These are phyloP conservation scores for Morpho deidamia DNA, from an alignment of 2,888 invertebrate genomes.

Conservation along the genomic window DNA sequence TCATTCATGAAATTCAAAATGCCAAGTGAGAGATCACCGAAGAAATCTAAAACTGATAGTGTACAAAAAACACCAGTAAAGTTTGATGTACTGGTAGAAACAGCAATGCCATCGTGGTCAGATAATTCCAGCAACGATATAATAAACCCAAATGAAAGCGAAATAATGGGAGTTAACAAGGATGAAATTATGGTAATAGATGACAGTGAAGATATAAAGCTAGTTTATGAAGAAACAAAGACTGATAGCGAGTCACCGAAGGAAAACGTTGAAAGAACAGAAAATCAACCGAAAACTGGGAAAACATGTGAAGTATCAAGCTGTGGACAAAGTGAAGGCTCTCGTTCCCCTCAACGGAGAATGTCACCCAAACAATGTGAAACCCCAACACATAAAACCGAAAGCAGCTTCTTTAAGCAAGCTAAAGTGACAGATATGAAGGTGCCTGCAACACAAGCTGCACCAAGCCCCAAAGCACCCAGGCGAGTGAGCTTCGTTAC, in stretches of 20 bases:
- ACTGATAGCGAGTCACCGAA: slow-evolving; percentile 23
- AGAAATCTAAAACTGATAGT: slow-evolving; percentile 38
- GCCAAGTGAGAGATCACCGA: slow-evolving; percentile 49
- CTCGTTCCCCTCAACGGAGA: background rate
- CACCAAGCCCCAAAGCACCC: slow-evolving; percentile 75
- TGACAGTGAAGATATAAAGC: slow-evolving; percentile 75
- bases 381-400: slow-evolving; percentile 11
- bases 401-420: slow-evolving; percentile 42
- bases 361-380: slow-evolving; percentile 16
- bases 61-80: slow-evolving; percentile 58
- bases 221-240: slow-evolving; percentile 72
- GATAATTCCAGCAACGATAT: slow-evolving; percentile 66
- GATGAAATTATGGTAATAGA: slow-evolving; percentile 37
- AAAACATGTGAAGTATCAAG: background rate
- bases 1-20: slow-evolving; percentile 63
- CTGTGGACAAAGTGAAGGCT: background rate
- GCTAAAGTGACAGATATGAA: slow-evolving; percentile 59
- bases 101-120: slow-evolving; percentile 71
- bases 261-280: slow-evolving; percentile 19
- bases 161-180: slow-evolving; percentile 29
- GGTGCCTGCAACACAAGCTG: slow-evolving; percentile 37
- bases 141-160: slow-evolving; percentile 40
- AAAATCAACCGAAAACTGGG: slow-evolving; percentile 16
- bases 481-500: slow-evolving; percentile 86
- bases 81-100: slow-evolving; percentile 60